These are phyloP conservation scores for Brachionus rotundiformis DNA, from an alignment of 1,140 invertebrate genomes.

Conservation along the genomic window DNA sequence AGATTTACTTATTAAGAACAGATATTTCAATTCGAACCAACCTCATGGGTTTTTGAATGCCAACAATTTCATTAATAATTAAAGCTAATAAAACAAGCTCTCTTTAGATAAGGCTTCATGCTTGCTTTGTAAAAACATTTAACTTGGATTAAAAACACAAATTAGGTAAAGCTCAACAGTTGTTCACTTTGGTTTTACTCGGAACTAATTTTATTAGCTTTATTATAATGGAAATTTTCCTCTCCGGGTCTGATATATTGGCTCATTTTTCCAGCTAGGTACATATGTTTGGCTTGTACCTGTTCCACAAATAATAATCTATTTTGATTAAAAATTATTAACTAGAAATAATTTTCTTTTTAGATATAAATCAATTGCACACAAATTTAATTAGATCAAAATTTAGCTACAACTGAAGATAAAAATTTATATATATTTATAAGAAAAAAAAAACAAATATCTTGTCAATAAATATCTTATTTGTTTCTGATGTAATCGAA, in stretches of 20 bases:
- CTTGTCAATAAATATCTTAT: constrained; percentile 35
- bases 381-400: not conserved
- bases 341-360: not conserved
- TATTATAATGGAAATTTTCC: too few species aligned
- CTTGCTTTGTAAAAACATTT: not conserved
- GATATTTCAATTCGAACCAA: not conserved
- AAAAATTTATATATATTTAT: too few species aligned
- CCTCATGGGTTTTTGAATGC: not conserved
- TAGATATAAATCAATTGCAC: not conserved
- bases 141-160: not conserved
- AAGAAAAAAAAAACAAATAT: constrained; percentile 26
- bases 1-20: not conserved
- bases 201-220: not conserved
- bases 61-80: not conserved
- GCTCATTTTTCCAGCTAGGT: too few species aligned
- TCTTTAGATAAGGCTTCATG: not conserved
- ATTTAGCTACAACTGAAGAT: too few species aligned
- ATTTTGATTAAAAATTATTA: not conserved
- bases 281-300: not conserved
- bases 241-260: too few species aligned
- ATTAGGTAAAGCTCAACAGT: not conserved
- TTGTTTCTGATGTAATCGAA: constrained; percentile 37
- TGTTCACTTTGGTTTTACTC: not conserved
- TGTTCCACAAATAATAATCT: not conserved
- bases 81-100: not conserved